A percentile compares a stretch with the other conserved stretches of the same genome.
These are phyloP conservation scores for Drosophila testacea DNA, from an alignment of 2,888 invertebrate species.

Conservation along the genomic window DNA sequence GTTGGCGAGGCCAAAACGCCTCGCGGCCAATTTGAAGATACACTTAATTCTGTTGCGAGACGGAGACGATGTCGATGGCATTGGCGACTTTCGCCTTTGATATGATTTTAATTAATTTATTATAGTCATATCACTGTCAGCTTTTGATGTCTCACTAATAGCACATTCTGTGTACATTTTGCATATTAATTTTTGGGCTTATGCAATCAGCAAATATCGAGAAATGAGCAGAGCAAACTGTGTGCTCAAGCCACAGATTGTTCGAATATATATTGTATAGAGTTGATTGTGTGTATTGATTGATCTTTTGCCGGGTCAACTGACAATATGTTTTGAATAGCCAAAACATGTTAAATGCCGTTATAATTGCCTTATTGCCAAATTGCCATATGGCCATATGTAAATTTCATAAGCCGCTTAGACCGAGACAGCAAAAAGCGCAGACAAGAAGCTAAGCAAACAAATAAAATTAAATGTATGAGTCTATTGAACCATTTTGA, in stretches of 20 bases:
- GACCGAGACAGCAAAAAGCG: constrained; percentile 16
- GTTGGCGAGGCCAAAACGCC: constrained; percentile 23
- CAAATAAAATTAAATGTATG: constrained; percentile 45
- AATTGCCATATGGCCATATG: constrained; percentile 38
- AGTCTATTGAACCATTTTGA: constrained; percentile 40
- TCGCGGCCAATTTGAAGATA: constrained; percentile 30
- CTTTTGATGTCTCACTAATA: constrained; percentile 69
- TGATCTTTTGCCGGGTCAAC: constrained; percentile 33
- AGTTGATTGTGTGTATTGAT: constrained; percentile 21
- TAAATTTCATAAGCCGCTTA: constrained; percentile 59
- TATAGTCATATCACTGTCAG: constrained; percentile 48
- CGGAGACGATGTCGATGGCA: constrained; percentile 10
- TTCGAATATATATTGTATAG: no score
- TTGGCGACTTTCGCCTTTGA: constrained; percentile 65
- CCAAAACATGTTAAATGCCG: constrained; percentile 34
- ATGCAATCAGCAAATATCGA: constrained; percentile 35
- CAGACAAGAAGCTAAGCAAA: constrained; percentile 44
- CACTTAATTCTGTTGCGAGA: constrained; percentile 2
- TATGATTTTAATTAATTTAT: constrained; percentile 77
- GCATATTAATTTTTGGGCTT: constrained; percentile 47
- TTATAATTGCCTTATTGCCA: constrained; percentile 42
- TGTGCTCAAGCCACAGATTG: neutral
- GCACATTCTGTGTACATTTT: constrained; percentile 53
- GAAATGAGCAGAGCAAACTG: constrained; percentile 9
- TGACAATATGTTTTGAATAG: constrained; percentile 23